A percentile compares a stretch with the other conserved stretches of the same genome.
Evolutionary conservation across 1,140 invertebrate species (phyloP).

Genomic region (Hylyphantes graminicola): DNA sequence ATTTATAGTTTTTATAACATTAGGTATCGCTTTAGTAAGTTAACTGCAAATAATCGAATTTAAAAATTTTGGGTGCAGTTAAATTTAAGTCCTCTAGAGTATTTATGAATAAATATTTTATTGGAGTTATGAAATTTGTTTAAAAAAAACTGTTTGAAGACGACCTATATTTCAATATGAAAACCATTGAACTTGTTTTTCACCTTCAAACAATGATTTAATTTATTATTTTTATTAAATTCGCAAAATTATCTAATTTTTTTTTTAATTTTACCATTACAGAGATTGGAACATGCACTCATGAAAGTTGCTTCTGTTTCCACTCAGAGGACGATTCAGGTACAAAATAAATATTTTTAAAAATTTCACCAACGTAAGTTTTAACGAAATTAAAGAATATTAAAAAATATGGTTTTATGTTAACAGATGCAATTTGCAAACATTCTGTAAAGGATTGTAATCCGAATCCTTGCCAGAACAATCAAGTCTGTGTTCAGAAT

Average conservation of each 20-base stretch:
- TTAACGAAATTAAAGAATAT: no score
- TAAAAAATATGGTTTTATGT: not conserved
- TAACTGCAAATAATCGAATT: not conserved
- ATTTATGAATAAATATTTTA: not conserved
- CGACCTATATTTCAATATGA: not conserved
- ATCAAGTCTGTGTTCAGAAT: not conserved
- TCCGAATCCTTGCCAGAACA: slow-evolving; percentile 17
- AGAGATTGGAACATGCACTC: not conserved
- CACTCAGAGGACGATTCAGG: not conserved
- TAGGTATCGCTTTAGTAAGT: not conserved
- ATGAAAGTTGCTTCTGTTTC: slow-evolving; percentile 6
- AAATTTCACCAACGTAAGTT: no score
- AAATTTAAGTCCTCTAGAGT: not conserved
- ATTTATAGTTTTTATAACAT: not conserved
- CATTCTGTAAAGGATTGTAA: slow-evolving; percentile 6
- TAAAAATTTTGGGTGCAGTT: not conserved
- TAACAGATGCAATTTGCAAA: slow-evolving; percentile 7
- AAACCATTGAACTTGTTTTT: not conserved
- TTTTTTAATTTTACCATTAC: not conserved
- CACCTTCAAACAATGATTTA: not conserved
- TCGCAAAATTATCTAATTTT: not conserved
- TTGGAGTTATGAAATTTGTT: not conserved
- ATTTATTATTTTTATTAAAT: not conserved
- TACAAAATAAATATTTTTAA: not conserved
- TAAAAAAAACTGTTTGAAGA: not conserved